Conservation (phyloP, 2,888 invertebrate genomes). For the Amiota communis region DNA sequence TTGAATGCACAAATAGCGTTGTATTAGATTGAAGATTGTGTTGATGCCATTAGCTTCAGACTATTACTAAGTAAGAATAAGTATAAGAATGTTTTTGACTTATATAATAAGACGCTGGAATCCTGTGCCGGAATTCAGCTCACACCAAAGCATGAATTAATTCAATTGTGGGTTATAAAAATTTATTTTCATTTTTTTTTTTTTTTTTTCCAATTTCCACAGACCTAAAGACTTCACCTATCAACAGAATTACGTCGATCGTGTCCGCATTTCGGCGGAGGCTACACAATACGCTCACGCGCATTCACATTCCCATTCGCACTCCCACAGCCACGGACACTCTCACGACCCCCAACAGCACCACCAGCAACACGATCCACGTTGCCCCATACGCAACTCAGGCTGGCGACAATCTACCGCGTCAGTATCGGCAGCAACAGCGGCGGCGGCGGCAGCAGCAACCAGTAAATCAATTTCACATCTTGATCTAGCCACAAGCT, state of each 20-base stretch:
- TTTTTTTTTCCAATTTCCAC: slow-evolving; percentile 50
- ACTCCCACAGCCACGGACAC: too few species aligned
- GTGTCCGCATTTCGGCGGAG: slow-evolving; percentile 69
- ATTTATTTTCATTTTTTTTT: slow-evolving; percentile 27
- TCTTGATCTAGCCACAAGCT: slow-evolving; percentile 75
- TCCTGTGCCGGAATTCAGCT: background rate
- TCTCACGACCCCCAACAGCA: too few species aligned
- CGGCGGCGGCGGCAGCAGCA: slow-evolving; percentile 13
- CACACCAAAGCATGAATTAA: background rate
- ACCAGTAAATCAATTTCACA: slow-evolving; percentile 72
- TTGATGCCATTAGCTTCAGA: background rate
- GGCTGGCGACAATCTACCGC: slow-evolving; percentile 71
- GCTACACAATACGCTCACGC: slow-evolving; percentile 58
- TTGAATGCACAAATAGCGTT: slow-evolving; percentile 5
- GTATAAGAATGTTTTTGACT: background rate
- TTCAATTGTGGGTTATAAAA: slow-evolving; percentile 45
- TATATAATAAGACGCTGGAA: background rate
- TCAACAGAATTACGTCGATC: slow-evolving; percentile 72
- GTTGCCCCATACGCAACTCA: slow-evolving; percentile 67
- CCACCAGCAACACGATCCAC: slow-evolving; percentile 47
- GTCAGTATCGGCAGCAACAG: slow-evolving; percentile 10
- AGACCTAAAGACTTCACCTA: slow-evolving; percentile 69
- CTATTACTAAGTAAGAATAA: too few species aligned
- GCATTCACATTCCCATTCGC: slow-evolving; percentile 27
- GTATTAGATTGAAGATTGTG: background rate